Conservation (phyloP, 1,140 invertebrate genomes). For the Papilio machaon region DNA sequence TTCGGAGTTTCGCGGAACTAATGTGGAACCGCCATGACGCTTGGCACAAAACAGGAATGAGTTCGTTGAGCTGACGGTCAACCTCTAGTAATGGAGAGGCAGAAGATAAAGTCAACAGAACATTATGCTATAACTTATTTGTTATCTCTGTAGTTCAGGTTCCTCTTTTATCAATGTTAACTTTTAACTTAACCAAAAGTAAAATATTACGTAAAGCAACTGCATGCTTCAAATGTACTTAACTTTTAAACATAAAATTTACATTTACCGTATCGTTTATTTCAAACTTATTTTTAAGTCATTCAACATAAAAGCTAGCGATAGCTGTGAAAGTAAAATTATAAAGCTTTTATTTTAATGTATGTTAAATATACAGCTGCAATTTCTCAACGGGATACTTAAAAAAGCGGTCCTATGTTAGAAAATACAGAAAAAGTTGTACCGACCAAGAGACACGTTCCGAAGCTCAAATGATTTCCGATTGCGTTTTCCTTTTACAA, state of each 20-base stretch:
- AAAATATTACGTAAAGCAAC: not conserved
- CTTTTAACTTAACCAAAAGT: not conserved
- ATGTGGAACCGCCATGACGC: too few relatives aligned
- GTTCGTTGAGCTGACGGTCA: too few relatives aligned
- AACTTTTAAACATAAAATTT: not conserved
- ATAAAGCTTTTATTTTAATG: conserved; percentile 31
- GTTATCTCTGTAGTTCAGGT: too few relatives aligned
- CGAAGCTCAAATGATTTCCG: conserved; percentile 50
- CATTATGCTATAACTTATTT: too few relatives aligned
- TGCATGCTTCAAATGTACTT: not conserved
- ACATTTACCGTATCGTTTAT: conserved; percentile 16
- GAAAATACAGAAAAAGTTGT: conserved; percentile 32
- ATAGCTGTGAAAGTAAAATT: conserved; percentile 12
- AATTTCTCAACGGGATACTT: conserved; percentile 12
- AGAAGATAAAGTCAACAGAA: too few relatives aligned
- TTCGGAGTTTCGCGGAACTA: too few relatives aligned
- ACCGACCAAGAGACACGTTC: conserved; percentile 27
- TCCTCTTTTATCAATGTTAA: too few relatives aligned
- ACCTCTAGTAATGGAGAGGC: too few relatives aligned
- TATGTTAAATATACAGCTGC: conserved; percentile 19
- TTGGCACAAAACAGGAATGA: too few relatives aligned
- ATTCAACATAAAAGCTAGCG: conserved; percentile 14
- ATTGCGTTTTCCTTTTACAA: conserved; percentile 56
- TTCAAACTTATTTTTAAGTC: conserved; percentile 3
- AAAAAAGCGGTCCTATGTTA: conserved; percentile 23